phyloP scores from a whole-genome alignment of 1,140 invertebrate genomes.

The Eriocheir sinensis region DNA sequence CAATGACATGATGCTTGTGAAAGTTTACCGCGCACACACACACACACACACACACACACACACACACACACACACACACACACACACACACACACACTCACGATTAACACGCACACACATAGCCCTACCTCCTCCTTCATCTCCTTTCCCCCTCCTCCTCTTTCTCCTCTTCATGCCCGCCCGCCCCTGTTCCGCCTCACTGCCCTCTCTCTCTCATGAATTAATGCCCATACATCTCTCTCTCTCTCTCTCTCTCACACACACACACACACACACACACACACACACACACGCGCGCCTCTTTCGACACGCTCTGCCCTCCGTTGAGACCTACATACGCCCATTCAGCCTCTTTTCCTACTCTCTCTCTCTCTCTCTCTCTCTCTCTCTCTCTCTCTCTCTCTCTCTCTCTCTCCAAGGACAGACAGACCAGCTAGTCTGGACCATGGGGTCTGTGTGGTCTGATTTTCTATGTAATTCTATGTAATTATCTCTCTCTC shows the following conservation, averaged over 20 bases:
- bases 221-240: no score
- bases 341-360: not conserved
- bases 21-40: not conserved
- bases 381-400: not conserved
- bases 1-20: not conserved
- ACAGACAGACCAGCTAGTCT: no score
- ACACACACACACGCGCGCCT: not conserved
- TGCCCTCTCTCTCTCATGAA: no score
- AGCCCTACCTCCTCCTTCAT: not conserved
- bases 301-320: not conserved
- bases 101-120: not conserved
- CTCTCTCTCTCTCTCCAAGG: not conserved
- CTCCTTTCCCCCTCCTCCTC: not conserved
- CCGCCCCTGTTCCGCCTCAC: no score
- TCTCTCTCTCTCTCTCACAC: not conserved
- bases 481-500: not conserved
- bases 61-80: constrained; percentile 22
- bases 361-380: not conserved
- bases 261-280: constrained; percentile 20
- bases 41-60: constrained; percentile 22
- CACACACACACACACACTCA: constrained; percentile 11
- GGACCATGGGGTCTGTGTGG: no score
- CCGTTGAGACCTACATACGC: not conserved
- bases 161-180: not conserved
- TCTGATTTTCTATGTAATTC: no score